Conservation (phyloP, 2,797 vertebrate genomes). For the Onychomys leucogaster region DNA sequence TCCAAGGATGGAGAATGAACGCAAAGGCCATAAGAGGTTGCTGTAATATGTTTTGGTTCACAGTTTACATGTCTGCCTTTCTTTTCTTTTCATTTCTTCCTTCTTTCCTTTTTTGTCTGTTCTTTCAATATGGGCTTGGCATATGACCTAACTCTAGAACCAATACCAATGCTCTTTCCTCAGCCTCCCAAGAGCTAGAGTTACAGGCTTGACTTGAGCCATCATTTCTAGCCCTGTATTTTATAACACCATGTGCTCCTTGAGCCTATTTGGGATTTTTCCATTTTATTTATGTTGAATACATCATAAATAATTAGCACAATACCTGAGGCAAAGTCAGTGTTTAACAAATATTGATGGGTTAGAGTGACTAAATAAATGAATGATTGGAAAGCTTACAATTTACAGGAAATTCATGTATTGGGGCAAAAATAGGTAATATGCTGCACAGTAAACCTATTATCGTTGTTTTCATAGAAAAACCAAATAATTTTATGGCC, state of each 20-base stretch:
- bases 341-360: not conserved
- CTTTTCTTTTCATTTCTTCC: not conserved
- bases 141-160: not conserved
- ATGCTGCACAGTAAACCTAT: not conserved
- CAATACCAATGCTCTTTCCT: not conserved
- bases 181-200: not conserved
- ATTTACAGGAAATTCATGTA: constrained; percentile 44
- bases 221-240: no score
- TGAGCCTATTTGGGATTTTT: not conserved
- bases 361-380: not conserved
- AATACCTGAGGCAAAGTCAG: constrained; percentile 6
- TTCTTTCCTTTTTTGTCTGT: not conserved
- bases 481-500: not conserved
- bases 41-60: not conserved
- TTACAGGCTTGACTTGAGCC: not conserved
- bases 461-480: constrained; percentile 44
- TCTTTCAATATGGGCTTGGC: not conserved
- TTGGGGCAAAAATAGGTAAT: constrained; percentile 17
- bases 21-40: not conserved
- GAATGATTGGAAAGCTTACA: constrained; percentile 14
- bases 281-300: not conserved
- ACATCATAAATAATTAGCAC: not conserved
- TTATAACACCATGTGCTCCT: not conserved
- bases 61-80: not conserved
- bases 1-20: not conserved